phyloP scores from a whole-genome alignment of 2,888 invertebrate genomes.

The Habrosyne pyritoides region DNA sequence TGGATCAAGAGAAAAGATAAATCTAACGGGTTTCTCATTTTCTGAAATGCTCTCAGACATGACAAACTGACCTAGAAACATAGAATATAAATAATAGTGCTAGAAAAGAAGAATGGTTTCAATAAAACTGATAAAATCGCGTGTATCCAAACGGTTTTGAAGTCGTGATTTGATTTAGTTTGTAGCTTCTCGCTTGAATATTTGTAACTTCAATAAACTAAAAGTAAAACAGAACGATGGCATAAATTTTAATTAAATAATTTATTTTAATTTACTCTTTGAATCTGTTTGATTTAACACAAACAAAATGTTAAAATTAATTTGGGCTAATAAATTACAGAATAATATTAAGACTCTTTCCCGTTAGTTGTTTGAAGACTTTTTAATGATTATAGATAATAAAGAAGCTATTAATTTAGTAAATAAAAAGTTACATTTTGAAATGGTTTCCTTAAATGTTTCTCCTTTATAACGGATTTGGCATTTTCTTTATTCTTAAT shows the following conservation, averaged over 20 bases:
- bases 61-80: slow-evolving; percentile 2
- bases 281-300: background rate
- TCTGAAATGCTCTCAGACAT: background rate
- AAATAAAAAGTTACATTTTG: no score
- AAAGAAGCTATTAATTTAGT: no score
- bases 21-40: background rate
- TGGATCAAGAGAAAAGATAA: background rate
- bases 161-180: slow-evolving; percentile 1
- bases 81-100: slow-evolving; percentile 2
- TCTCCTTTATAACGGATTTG: no score
- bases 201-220: background rate
- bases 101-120: background rate
- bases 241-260: background rate
- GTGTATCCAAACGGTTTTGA: background rate
- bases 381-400: no score
- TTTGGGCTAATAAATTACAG: background rate
- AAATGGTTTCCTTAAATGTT: no score
- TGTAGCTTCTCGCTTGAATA: background rate
- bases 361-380: background rate
- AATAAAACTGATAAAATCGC: slow-evolving; percentile 2
- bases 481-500: no score
- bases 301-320: background rate
- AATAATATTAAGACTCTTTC: background rate
- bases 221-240: background rate
- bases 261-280: background rate